Percentiles rank a stretch among this genome's conserved stretches.
These are phyloP conservation scores for Gymnopithys bicolor DNA, from an alignment of 2,797 vertebrate species.

Conservation along the genomic window DNA sequence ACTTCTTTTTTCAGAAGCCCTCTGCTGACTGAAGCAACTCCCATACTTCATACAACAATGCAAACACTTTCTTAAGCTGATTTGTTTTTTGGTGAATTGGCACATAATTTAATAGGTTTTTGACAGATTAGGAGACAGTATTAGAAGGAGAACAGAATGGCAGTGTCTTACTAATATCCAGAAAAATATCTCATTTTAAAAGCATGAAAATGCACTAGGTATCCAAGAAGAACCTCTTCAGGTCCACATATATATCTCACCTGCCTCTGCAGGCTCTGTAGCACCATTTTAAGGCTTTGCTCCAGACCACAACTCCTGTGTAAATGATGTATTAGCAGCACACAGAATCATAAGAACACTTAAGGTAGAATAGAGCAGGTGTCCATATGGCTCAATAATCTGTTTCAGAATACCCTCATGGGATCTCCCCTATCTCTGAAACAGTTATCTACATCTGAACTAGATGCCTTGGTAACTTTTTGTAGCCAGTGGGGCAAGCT, in stretches of 20 bases:
- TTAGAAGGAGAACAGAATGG: not conserved
- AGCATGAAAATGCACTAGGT: not conserved
- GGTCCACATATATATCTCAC: not conserved
- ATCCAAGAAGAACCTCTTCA: not conserved
- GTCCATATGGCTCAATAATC: slow-evolving; percentile 22
- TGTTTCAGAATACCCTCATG: slow-evolving; percentile 13
- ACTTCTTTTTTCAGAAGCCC: not conserved
- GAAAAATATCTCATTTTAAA: not conserved
- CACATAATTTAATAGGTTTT: not conserved
- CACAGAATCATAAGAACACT: slow-evolving; percentile 28
- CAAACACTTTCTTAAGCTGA: not conserved
- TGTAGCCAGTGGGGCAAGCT: not conserved
- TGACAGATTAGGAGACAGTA: not conserved
- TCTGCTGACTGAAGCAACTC: not conserved
- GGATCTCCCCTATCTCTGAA: not conserved
- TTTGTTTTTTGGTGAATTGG: not conserved
- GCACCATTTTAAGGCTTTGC: slow-evolving; percentile 8
- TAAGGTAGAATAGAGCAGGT: slow-evolving; percentile 7
- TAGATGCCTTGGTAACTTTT: not conserved
- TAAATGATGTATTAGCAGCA: slow-evolving; percentile 13
- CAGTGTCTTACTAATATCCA: not conserved
- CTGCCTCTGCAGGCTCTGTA: not conserved
- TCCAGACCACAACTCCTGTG: slow-evolving; percentile 25
- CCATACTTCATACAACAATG: not conserved
- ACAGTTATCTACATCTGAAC: not conserved